Evolutionary conservation across 2,888 invertebrate genomes (phyloP).

Genomic region (Pegoplata infirma): DNA sequence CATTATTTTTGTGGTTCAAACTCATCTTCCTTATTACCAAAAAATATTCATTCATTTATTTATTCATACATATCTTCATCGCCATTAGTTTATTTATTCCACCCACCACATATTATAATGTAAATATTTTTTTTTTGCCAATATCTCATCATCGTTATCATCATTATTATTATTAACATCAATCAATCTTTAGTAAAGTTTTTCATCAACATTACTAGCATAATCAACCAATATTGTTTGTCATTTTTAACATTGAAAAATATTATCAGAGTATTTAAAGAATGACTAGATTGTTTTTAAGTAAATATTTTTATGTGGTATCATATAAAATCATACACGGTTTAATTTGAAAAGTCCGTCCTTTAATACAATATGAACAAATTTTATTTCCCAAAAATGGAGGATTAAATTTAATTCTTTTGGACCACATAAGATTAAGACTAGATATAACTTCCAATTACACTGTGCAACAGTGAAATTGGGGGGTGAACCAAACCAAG

Average conservation of each 20-base stretch:
- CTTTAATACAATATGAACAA: too few species aligned
- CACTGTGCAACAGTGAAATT: too few species aligned
- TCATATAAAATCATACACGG: too few species aligned
- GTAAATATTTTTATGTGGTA: too few species aligned
- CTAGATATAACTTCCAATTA: too few species aligned
- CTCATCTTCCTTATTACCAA: conserved; percentile 5
- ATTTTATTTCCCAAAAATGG: too few species aligned
- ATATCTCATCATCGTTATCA: conserved; percentile 8
- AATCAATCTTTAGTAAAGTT: conserved; percentile 15
- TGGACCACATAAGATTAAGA: too few species aligned
- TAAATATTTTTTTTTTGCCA: neutral
- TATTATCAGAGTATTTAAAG: neutral
- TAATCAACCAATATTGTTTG: neutral
- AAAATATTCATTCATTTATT: neutral
- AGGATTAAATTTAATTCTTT: too few species aligned
- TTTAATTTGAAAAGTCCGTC: too few species aligned
- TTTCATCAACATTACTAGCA: conserved; percentile 27
- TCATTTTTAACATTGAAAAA: neutral
- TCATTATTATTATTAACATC: neutral
- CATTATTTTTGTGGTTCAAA: neutral
- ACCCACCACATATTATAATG: neutral
- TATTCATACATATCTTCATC: too few species aligned
- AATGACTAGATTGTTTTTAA: too few species aligned
- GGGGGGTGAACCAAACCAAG: too few species aligned
- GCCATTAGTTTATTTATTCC: neutral